These are phyloP conservation scores for Alauda arvensis DNA, from an alignment of 2,797 vertebrate species.

Conservation along the genomic window DNA sequence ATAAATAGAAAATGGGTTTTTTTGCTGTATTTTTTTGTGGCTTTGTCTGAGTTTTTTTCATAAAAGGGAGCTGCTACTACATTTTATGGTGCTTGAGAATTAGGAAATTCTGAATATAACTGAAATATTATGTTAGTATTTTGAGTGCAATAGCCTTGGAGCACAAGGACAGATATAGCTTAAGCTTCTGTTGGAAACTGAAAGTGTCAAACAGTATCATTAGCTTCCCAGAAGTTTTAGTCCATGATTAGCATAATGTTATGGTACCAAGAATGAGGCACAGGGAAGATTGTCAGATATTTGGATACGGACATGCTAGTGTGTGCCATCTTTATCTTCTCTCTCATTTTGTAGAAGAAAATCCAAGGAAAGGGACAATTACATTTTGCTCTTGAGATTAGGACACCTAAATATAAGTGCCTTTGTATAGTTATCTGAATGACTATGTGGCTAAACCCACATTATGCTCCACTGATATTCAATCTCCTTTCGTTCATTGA, in stretches of 20 bases:
- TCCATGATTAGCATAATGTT: neutral
- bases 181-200: neutral
- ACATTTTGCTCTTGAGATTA: neutral
- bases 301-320: neutral
- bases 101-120: constrained; percentile 1
- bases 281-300: neutral
- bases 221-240: neutral
- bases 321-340: neutral
- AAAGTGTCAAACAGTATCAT: neutral
- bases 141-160: neutral
- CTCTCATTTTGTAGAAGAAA: neutral
- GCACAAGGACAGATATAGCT: neutral
- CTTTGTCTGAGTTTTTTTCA: neutral
- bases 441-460: neutral
- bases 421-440: neutral
- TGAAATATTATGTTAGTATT: constrained; percentile 20
- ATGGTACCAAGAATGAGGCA: neutral
- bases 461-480: neutral
- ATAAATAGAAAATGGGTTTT: neutral
- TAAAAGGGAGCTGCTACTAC: neutral
- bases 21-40: neutral
- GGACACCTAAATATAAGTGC: neutral
- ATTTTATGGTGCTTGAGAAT: constrained; percentile 10
- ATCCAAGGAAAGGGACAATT: neutral
- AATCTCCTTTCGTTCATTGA: neutral